Base-by-base conservation (phyloP, 2,888 invertebrate species). In the Polyploca ridens region DNA sequence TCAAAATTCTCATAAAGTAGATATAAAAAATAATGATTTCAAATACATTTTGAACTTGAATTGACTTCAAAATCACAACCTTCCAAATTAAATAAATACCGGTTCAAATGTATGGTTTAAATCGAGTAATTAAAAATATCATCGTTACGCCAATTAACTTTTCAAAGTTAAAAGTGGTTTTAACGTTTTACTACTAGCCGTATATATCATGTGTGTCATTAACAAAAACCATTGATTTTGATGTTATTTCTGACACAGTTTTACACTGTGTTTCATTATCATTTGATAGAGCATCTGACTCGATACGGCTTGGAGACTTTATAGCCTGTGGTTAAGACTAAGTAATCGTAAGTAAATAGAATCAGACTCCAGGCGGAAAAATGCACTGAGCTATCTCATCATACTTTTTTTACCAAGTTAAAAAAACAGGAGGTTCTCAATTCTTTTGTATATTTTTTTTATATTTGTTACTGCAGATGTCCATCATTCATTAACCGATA, bases 111-210 rank as follows among this genome's bases (percentile, higher is more conserved):
- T 38, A 38, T 75, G 76, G 79, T 80, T 83, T 76, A 74, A 82
- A 80, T 79, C 71, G 68, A 60, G 84, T 85, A 89, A 92, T 90
- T 90, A 90, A 90, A 86, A 85, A 82, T 81, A 78, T 78, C 77
- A 83, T 83, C 90, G 93, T 92, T 86, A 89, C 93, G 93, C 86
- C 86, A 93, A 93, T 93, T 93, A 94, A 93, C 87, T 93, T 82
- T 81, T 89, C 90, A 90, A 91, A 92, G 90, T 89, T 90, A 91
- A 90, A 89, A 88, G 79, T 86, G 80, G 75, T 71, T 71, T 67
- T 66, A 59, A 62, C 64, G 83, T 80, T 77, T 85, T 84, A 80
- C 83, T 76, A 64, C 82, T 71, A 60, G 63, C 59, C 64, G 66
- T 70, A 69, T 74, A 68, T 3, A 74, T 67, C 75, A 67, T 27